phyloP scores from a whole-genome alignment of 2,888 invertebrate species.

The Scaptomyza parva region DNA sequence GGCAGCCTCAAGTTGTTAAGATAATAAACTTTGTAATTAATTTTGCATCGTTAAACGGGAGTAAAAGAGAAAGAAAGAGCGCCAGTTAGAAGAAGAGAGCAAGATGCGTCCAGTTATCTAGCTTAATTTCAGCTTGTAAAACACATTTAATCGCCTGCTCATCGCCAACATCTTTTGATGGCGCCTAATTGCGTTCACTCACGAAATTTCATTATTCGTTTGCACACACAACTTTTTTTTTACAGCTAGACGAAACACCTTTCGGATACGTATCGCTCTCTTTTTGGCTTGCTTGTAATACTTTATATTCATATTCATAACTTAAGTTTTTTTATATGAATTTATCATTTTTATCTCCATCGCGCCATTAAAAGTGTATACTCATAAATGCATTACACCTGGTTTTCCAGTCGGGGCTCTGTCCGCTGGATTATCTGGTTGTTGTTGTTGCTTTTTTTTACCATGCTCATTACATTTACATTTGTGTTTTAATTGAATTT shows the following conservation, averaged over 20 bases:
- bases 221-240: conserved; percentile 14
- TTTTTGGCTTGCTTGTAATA: conserved; percentile 5
- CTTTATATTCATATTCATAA: conserved; percentile 65
- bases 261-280: conserved; percentile 5
- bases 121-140: conserved; percentile 42
- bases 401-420: conserved; percentile 6
- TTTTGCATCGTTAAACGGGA: conserved; percentile 75
- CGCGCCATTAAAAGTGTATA: conserved; percentile 66
- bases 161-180: conserved; percentile 40
- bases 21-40: conserved; percentile 81
- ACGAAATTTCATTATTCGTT: conserved; percentile 56
- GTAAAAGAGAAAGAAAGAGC: background rate
- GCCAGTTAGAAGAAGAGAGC: conserved; percentile 2
- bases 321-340: conserved; percentile 45
- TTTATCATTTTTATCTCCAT: conserved; percentile 67
- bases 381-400: conserved; percentile 57
- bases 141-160: conserved; percentile 48
- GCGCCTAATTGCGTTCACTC: conserved; percentile 70
- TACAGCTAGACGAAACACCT: conserved; percentile 47
- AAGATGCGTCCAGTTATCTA: conserved; percentile 15
- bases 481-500: conserved; percentile 43
- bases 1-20: conserved; percentile 73
- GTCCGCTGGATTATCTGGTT: conserved; percentile 40
- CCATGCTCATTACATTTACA: conserved; percentile 50
- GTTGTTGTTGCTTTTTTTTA: no score